Conservation (phyloP, 2,888 invertebrate species). For the Thymelicus sylvestris region DNA sequence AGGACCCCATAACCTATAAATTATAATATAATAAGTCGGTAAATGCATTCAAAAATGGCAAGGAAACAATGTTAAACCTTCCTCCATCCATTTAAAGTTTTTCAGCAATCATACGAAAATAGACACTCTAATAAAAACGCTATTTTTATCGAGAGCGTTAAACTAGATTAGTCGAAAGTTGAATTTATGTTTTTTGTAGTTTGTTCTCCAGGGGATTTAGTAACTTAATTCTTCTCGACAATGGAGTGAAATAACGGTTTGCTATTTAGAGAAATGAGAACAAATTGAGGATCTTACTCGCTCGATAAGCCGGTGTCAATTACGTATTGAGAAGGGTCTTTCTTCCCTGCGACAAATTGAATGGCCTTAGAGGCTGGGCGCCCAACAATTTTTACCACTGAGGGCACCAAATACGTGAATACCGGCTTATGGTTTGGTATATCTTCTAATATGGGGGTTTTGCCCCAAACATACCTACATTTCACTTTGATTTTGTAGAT, state of each 20-base stretch:
- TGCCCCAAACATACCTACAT: slow-evolving; percentile 25
- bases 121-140: neutral
- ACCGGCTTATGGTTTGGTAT: slow-evolving; percentile 59
- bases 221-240: slow-evolving; percentile 38
- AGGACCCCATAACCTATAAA: too few species aligned
- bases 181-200: slow-evolving; percentile 30
- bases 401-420: slow-evolving; percentile 54
- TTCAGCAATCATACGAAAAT: neutral
- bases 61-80: too few species aligned
- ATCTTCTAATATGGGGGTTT: slow-evolving; percentile 51
- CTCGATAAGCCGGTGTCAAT: slow-evolving; percentile 80
- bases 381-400: slow-evolving; percentile 76
- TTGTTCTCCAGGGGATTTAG: slow-evolving; percentile 5
- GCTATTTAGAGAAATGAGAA: slow-evolving; percentile 57
- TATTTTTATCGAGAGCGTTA: slow-evolving; percentile 1
- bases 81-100: neutral
- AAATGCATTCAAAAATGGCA: too few species aligned
- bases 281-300: slow-evolving; percentile 75
- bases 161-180: slow-evolving; percentile 22
- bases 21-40: too few species aligned
- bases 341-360: slow-evolving; percentile 73
- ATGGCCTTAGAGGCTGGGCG: slow-evolving; percentile 66
- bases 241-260: slow-evolving; percentile 44
- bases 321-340: slow-evolving; percentile 79
- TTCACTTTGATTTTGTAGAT: slow-evolving; percentile 26